phyloP scores from a whole-genome alignment of 2,888 invertebrate species.

The Heliconius cydno region DNA sequence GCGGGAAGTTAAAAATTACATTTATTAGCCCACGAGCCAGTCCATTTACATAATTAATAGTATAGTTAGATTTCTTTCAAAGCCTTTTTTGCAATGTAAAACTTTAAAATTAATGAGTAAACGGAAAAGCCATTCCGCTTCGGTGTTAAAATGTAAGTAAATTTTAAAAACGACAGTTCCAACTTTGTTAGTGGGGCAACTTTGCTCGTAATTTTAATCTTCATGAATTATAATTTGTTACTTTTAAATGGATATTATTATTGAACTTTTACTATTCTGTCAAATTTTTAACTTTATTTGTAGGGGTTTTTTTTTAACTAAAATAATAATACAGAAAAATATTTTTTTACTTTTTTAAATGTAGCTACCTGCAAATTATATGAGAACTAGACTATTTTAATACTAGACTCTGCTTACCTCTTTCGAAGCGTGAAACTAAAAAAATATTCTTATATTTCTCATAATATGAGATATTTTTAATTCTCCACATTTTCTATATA shows the following conservation, averaged over 20 bases:
- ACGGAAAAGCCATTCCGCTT: constrained; percentile 34
- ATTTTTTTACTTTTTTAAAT: too few relatives aligned
- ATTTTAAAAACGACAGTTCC: constrained; percentile 34
- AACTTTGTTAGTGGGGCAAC: constrained; percentile 30
- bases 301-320: too few relatives aligned
- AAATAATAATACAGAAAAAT: too few relatives aligned
- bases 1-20: neutral
- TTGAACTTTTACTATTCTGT: neutral
- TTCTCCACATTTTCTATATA: neutral
- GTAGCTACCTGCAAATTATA: too few relatives aligned
- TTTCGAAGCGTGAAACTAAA: too few relatives aligned
- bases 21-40: neutral
- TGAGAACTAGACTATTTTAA: too few relatives aligned
- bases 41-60: constrained; percentile 25
- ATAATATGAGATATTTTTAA: neutral
- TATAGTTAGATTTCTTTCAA: constrained; percentile 23
- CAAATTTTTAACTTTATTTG: too few relatives aligned
- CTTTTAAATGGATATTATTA: neutral
- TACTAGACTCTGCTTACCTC: too few relatives aligned
- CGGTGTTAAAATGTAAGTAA: constrained; percentile 42
- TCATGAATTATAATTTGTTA: constrained; percentile 25
- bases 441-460: too few relatives aligned
- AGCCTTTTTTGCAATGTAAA: constrained; percentile 37
- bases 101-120: constrained; percentile 42
- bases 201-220: constrained; percentile 19